These are phyloP conservation scores for Nasonia vitripennis DNA, from an alignment of 1,140 invertebrate species.

Conservation along the genomic window DNA sequence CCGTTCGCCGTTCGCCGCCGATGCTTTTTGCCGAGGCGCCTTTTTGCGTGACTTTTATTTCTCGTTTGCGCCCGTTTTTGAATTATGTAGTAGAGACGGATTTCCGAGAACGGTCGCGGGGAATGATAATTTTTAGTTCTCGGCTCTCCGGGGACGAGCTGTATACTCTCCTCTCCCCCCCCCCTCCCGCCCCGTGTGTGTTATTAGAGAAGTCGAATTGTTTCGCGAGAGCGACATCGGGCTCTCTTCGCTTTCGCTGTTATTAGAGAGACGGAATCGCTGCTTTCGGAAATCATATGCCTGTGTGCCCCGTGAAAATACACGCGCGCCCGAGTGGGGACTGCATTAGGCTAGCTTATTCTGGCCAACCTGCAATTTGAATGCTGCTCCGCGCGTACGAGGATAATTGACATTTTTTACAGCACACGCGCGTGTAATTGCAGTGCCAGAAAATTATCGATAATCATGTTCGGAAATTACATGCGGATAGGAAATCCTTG, in stretches of 20 bases:
- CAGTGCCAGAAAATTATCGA: neutral
- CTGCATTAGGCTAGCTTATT: neutral
- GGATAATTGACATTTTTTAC: neutral
- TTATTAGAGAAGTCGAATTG: conserved; percentile 4
- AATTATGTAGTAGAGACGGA: conserved; percentile 4
- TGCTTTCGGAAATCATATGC: neutral
- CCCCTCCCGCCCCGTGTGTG: neutral
- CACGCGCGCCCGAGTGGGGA: too few relatives aligned
- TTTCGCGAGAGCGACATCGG: neutral
- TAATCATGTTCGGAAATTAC: neutral
- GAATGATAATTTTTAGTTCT: conserved; percentile 5
- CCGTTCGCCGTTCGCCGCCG: too few relatives aligned
- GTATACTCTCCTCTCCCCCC: too few relatives aligned
- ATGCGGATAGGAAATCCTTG: neutral
- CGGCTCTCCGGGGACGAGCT: neutral
- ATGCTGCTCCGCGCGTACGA: neutral
- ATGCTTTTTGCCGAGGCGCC: neutral
- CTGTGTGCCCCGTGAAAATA: too few relatives aligned
- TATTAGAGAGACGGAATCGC: neutral
- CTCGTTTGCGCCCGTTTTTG: neutral
- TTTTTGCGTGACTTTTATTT: conserved; percentile 4
- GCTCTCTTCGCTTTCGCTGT: neutral
- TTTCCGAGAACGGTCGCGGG: neutral
- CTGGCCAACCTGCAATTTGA: neutral
- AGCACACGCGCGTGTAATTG: neutral